Base-by-base conservation (phyloP, 2,888 invertebrate species). In the Cephus pulcher region DNA sequence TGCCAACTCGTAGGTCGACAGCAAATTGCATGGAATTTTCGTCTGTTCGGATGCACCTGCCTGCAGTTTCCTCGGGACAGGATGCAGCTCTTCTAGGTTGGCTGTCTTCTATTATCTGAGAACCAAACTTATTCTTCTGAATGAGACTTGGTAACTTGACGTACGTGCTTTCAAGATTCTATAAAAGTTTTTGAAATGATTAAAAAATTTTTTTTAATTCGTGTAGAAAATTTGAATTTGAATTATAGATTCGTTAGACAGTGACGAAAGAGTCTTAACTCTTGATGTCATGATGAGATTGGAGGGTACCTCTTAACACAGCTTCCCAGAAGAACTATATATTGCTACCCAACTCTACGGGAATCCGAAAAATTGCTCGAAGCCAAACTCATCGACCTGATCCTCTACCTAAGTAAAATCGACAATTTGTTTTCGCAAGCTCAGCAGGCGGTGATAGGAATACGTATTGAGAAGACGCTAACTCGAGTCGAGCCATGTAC, bases 381-480 rank as follows among this genome's bases (percentile, higher is more conserved):
- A 56, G 56, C 56, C 9, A 23, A 56, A 56, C 23, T 56, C 56
- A 56, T 23, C 56, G 56, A 56, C 2, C 23, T 23, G 84, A 81
- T 80, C 81, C 81, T 87, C 87, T 86, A 88, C 56, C 84, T 83
- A 83, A 83, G 84, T 83, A 88, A 87, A 86, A 84, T 85, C 84
- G 83, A 86, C 83, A 86, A 86, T 88, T 88, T 85, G 88, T 84
- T 86, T 82, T 84, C 84, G 81, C 80, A 75, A 76, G 81, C 84
- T 69, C 88, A 87, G 88, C 86, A 82, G 88, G 87, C 79, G 83
- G 79, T 84, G 68, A 78, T 33, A 33, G 74, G 68, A 74, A n/a
- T 35, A 73, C 74, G 74, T 77, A 68, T 69, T 75, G 78, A 76
- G 75, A 78, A 75, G 78, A 75, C 56, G 81, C 81, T 78, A 79